phyloP scores from a whole-genome alignment of 2,797 vertebrate species.

The Chrysocyon brachyurus region DNA sequence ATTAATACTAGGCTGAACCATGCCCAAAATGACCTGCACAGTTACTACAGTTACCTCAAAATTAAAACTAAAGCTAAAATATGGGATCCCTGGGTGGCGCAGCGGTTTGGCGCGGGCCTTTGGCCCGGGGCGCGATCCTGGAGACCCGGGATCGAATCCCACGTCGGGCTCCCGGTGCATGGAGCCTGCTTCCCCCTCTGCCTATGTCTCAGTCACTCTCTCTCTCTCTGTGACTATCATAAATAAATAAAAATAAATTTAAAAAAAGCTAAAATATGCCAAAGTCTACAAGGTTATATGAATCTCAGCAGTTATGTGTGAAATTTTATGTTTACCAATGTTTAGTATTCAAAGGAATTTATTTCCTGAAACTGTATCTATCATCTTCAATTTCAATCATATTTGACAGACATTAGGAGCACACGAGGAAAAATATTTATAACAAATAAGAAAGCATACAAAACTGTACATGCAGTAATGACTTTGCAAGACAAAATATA shows the following conservation, averaged over 20 bases:
- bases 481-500: slow-evolving; percentile 64
- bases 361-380: slow-evolving; percentile 51
- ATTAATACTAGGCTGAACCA: not conserved
- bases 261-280: not conserved
- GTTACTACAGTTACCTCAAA: slow-evolving; percentile 14
- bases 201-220: too few species aligned
- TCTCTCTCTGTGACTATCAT: too few species aligned
- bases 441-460: slow-evolving; percentile 50
- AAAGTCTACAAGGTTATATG: not conserved
- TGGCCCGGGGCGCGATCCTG: too few species aligned
- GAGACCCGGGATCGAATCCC: too few species aligned
- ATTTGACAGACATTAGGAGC: slow-evolving; percentile 60
- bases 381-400: slow-evolving; percentile 59
- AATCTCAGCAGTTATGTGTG: slow-evolving; percentile 29
- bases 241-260: too few species aligned
- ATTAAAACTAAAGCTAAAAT: slow-evolving; percentile 26
- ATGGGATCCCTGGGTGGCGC: too few species aligned
- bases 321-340: slow-evolving; percentile 32
- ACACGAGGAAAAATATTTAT: not conserved
- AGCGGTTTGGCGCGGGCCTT: too few species aligned
- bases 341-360: slow-evolving; percentile 48
- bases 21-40: not conserved
- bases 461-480: not conserved
- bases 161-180: too few species aligned
- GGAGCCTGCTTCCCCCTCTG: too few species aligned